These are phyloP conservation scores for Porites australiensis DNA, from an alignment of 64 coral and sea anemone species.

Conservation along the genomic window DNA sequence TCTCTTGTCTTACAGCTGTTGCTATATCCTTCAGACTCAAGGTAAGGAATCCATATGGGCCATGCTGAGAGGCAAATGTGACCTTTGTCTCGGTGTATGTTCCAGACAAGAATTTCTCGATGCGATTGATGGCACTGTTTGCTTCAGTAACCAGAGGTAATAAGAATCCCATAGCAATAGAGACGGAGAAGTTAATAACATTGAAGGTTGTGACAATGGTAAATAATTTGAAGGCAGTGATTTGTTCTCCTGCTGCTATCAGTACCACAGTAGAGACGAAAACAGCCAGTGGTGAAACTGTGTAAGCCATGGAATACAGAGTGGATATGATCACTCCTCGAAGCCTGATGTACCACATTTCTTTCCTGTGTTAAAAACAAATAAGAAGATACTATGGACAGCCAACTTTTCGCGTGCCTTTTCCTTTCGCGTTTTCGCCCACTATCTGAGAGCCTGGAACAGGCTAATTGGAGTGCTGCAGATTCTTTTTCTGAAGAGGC, in stretches of 20 bases:
- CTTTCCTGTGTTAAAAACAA: neutral
- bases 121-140: neutral
- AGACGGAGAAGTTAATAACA: neutral
- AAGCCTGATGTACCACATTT: constrained; percentile 2
- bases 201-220: neutral
- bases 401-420: too few relatives aligned
- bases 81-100: neutral
- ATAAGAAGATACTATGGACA: neutral
- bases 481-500: too few relatives aligned
- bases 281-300: neutral
- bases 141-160: neutral
- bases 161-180: neutral
- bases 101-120: neutral
- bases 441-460: too few relatives aligned
- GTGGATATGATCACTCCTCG: neutral
- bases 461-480: too few relatives aligned
- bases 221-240: neutral
- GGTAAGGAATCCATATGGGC: neutral
- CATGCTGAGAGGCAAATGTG: neutral
- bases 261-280: neutral
- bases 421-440: too few relatives aligned
- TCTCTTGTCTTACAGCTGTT: neutral
- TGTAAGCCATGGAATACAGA: neutral
- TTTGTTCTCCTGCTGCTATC: neutral
- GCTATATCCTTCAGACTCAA: neutral